Conservation (phyloP, 2,888 invertebrate genomes). For the Cerastoderma edule region DNA sequence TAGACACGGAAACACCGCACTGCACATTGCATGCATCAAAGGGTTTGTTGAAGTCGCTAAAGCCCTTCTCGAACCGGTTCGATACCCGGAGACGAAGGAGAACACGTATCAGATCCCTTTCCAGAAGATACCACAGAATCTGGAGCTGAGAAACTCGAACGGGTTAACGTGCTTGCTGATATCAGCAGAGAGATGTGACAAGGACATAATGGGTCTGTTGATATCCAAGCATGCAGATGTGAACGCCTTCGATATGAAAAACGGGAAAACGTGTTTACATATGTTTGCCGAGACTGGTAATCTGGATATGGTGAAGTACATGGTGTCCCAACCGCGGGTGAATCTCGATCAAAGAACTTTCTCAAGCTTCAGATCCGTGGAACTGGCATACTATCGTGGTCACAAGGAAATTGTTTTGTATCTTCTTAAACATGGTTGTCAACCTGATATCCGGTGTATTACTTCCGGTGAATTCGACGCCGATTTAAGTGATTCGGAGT, state of each 20-base stretch:
- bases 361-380: conserved; percentile 37
- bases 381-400: conserved; percentile 33
- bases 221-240: conserved; percentile 40
- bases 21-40: conserved; percentile 51
- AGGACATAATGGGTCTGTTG: conserved; percentile 38
- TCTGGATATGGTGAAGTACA: conserved; percentile 18
- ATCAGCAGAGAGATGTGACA: conserved; percentile 32
- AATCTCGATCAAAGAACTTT: conserved; percentile 40
- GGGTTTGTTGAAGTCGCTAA: conserved; percentile 21
- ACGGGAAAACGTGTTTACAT: conserved; percentile 47
- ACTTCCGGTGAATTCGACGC: conserved; percentile 14
- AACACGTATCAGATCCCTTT: conserved; percentile 48
- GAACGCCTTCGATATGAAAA: conserved; percentile 40
- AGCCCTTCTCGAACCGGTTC: conserved; percentile 35
- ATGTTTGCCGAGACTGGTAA: conserved; percentile 40
- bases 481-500: conserved; percentile 11
- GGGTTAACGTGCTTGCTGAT: conserved; percentile 48
- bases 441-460: conserved; percentile 8
- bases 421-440: conserved; percentile 1
- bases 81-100: conserved; percentile 44
- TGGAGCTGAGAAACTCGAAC: conserved; percentile 41
- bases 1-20: conserved; percentile 50
- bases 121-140: conserved; percentile 44
- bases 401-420: conserved; percentile 9
- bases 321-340: conserved; percentile 21